phyloP scores from a whole-genome alignment of 2,797 vertebrate genomes.

The Naso thynnoides region DNA sequence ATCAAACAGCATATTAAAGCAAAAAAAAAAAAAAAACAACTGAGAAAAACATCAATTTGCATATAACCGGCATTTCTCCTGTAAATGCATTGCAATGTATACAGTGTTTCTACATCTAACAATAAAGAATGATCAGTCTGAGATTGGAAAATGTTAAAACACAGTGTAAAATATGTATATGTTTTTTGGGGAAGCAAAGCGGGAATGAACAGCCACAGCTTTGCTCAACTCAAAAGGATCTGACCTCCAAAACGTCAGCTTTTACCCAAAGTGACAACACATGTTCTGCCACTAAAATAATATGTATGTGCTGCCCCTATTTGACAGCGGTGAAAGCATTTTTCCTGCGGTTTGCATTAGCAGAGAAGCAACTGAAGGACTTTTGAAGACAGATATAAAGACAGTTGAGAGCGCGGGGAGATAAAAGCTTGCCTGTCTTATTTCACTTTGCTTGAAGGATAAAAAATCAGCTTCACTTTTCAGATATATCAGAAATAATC shows the following conservation, averaged over 20 bases:
- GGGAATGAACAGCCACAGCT: too few relatives aligned
- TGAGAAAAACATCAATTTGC: slow-evolving; percentile 4
- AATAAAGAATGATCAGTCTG: neutral
- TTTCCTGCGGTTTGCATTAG: slow-evolving; percentile 30
- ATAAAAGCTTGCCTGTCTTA: slow-evolving; percentile 41
- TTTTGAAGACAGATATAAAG: slow-evolving; percentile 39
- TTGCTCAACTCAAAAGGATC: neutral
- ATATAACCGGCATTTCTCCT: neutral
- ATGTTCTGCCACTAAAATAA: neutral
- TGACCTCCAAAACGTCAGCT: neutral
- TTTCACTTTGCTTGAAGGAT: slow-evolving; percentile 4
- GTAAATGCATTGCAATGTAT: too few relatives aligned
- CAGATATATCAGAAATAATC: slow-evolving; percentile 6
- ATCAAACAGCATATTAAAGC: slow-evolving; percentile 25
- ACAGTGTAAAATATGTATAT: too few relatives aligned
- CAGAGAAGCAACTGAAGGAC: slow-evolving; percentile 18
- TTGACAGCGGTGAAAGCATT: slow-evolving; percentile 14
- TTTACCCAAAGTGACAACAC: slow-evolving; percentile 12
- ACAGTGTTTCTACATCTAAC: neutral
- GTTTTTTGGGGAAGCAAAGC: neutral
- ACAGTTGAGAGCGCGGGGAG: slow-evolving; percentile 11
- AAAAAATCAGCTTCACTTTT: slow-evolving; percentile 9
- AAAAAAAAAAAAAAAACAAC: neutral
- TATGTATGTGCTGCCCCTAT: neutral
- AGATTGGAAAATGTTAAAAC: neutral